Evolutionary conservation across 2,888 invertebrate species (phyloP).

Genomic region (Watsonalla cultraria): DNA sequence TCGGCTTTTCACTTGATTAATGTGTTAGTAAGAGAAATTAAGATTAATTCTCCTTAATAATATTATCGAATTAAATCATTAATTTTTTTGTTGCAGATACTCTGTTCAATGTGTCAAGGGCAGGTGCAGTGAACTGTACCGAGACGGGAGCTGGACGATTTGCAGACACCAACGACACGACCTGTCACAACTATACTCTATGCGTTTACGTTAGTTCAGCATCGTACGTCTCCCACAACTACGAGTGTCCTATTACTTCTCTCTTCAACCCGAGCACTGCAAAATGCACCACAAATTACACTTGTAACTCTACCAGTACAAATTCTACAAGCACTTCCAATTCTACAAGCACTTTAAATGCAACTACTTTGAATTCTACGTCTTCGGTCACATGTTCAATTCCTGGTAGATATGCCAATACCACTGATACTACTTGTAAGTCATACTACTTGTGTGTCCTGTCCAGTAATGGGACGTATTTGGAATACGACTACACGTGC

Average conservation of each 20-base stretch:
- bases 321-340: not conserved
- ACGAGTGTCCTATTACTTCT: constrained; percentile 9
- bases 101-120: not conserved
- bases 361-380: not conserved
- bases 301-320: not conserved
- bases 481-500: constrained; percentile 29
- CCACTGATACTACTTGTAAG: constrained; percentile 33
- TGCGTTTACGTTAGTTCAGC: constrained; percentile 24
- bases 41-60: too few relatives aligned
- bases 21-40: too few relatives aligned
- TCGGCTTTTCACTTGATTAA: too few relatives aligned
- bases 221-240: constrained; percentile 21
- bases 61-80: not conserved
- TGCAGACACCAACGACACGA: constrained; percentile 33
- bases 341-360: not conserved
- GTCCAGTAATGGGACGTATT: constrained; percentile 23
- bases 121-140: constrained; percentile 12
- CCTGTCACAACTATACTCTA: constrained; percentile 37
- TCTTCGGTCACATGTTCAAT: not conserved
- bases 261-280: not conserved
- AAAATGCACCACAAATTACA: not conserved
- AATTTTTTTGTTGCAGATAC: not conserved
- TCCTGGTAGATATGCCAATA: constrained; percentile 28
- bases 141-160: constrained; percentile 29
- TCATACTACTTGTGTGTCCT: constrained; percentile 35